phyloP scores from a whole-genome alignment of 2,113 vertebrate species.

The Piaya cayana region DNA sequence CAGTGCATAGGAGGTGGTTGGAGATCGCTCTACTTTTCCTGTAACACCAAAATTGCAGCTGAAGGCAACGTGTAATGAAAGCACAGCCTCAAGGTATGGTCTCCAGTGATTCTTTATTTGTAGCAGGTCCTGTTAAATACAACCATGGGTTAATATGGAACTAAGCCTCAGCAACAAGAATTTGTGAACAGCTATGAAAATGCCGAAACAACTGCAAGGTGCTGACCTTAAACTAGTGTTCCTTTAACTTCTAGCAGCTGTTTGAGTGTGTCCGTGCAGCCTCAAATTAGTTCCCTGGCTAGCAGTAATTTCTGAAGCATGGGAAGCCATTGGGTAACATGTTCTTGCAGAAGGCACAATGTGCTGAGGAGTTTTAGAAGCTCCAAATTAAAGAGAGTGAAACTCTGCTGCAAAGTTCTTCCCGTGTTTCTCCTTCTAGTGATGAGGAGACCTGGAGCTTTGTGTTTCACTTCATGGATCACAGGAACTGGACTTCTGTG shows the following conservation, averaged over 20 bases:
- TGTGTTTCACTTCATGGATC: slow-evolving; percentile 51
- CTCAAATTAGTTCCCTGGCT: background rate
- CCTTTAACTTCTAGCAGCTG: slow-evolving; percentile 51
- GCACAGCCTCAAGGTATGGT: accelerated
- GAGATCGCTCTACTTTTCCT: background rate
- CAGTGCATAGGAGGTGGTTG: background rate
- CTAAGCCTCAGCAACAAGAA: slow-evolving; percentile 18
- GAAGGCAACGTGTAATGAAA: background rate
- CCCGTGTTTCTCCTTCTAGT: background rate
- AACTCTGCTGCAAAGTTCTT: background rate
- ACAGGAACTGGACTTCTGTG: slow-evolving; percentile 52
- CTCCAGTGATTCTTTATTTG: background rate
- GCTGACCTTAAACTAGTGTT: slow-evolving; percentile 72
- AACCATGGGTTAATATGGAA: slow-evolving; percentile 39
- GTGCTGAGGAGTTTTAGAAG: slow-evolving; percentile 8
- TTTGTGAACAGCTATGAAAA: slow-evolving; percentile 49
- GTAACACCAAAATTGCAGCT: background rate
- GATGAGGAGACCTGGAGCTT: slow-evolving; percentile 52
- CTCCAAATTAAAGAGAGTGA: slow-evolving; percentile 1
- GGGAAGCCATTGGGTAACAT: slow-evolving; percentile 44
- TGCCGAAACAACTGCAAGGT: slow-evolving; percentile 38
- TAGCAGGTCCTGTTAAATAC: background rate
- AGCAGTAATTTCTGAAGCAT: background rate
- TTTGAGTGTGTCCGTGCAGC: slow-evolving; percentile 41
- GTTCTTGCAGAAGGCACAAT: background rate